Evolutionary conservation across 2,888 invertebrate genomes (phyloP).

Genomic region (Alentia gelatinosa): DNA sequence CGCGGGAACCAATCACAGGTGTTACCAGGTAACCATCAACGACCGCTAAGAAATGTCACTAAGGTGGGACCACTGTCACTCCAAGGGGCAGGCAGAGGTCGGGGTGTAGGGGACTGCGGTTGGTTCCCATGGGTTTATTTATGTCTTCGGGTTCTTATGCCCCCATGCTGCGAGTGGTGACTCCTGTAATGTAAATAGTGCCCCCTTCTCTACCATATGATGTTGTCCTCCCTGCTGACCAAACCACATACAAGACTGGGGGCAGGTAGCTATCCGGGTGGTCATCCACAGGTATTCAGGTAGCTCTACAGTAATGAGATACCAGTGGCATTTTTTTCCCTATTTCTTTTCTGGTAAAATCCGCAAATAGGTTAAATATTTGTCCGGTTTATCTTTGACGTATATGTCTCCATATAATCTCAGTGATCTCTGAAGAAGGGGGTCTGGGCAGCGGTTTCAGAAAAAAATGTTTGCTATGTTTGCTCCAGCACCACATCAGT

Average conservation of each 20-base stretch:
- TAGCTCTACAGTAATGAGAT: not conserved
- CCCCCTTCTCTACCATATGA: not conserved
- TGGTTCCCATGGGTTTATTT: not conserved
- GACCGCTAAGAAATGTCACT: constrained; percentile 4
- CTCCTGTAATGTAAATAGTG: not conserved
- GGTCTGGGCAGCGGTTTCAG: too few relatives aligned
- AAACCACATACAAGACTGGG: not conserved
- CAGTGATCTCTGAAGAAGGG: too few relatives aligned
- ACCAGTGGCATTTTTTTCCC: not conserved
- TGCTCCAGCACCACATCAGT: too few relatives aligned
- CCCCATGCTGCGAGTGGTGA: not conserved
- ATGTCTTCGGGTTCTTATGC: not conserved
- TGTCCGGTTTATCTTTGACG: not conserved
- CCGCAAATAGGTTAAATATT: not conserved
- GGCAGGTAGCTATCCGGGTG: not conserved
- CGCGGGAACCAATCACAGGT: not conserved
- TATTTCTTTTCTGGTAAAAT: not conserved
- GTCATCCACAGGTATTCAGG: not conserved
- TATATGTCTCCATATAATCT: not conserved
- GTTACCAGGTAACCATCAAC: not conserved
- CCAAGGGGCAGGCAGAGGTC: too few relatives aligned
- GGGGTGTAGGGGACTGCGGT: too few relatives aligned
- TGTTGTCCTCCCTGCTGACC: not conserved
- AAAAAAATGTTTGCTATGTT: too few relatives aligned
- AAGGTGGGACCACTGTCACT: not conserved